Evolutionary conservation across 35 echinoderm and acorn worm genomes (phyloP).

Genomic region (Heliocidaris tuberculata): DNA sequence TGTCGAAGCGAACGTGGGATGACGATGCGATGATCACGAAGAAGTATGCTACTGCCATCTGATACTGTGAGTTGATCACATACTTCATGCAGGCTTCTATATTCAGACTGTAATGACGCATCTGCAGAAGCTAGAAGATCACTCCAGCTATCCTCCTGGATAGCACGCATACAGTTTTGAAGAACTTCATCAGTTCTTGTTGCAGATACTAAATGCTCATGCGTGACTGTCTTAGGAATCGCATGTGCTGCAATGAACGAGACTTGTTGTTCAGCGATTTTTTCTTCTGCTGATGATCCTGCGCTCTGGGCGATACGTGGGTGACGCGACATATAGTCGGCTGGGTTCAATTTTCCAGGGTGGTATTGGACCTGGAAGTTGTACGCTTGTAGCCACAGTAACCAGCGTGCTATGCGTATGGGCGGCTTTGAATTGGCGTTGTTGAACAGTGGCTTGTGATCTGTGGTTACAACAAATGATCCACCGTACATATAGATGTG

Average conservation of each 20-base stretch:
- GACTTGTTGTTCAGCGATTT: constrained; percentile 19
- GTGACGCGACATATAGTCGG: constrained; percentile 50
- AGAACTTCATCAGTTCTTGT: constrained; percentile 45
- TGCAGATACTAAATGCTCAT: constrained; percentile 16
- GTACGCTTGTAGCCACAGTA: constrained; percentile 46
- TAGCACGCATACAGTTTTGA: constrained; percentile 38
- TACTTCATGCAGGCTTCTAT: constrained; percentile 20
- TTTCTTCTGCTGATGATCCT: not conserved
- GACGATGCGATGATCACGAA: constrained; percentile 39
- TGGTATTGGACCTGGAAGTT: not conserved
- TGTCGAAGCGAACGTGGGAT: constrained; percentile 39
- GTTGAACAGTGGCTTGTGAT: constrained; percentile 71
- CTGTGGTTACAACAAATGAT: too few species aligned
- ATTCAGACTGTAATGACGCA: not conserved
- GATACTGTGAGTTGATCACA: not conserved
- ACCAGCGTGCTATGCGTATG: constrained; percentile 53
- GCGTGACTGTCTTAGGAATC: constrained; percentile 35
- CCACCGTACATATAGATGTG: constrained; percentile 62
- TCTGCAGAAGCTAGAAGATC: not conserved
- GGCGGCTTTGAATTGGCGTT: constrained; percentile 63
- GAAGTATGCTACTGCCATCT: not conserved
- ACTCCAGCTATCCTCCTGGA: constrained; percentile 27
- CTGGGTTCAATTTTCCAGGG: constrained; percentile 43
- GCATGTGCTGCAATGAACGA: constrained; percentile 28
- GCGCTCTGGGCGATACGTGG: not conserved